Base-by-base conservation (phyloP, 2,797 vertebrate species). In the Helicolenus hilgendorfi region DNA sequence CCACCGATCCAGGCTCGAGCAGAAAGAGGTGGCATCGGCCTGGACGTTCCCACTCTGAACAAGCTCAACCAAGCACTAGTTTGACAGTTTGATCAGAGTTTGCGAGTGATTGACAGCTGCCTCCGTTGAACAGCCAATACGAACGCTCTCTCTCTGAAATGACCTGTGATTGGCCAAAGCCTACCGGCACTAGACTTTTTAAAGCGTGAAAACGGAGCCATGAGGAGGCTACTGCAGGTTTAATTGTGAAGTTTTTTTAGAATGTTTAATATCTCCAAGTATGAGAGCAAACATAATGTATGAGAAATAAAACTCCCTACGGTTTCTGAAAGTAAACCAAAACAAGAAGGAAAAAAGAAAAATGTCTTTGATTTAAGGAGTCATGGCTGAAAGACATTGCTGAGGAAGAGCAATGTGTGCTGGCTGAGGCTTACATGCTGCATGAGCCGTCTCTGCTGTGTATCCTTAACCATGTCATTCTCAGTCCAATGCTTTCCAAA, bases 401-500 rank as follows among this genome's bases (percentile, higher is more conserved):
- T 83, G 36, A 55, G 56, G 31, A 60, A 36, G 41, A 72, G 7
- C 31, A 3, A 18, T 56, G 13, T 27, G n/a, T 7, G 73, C 78
- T 81, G 80, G 62, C 24, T 11, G 24, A 77, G 56, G 22, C 13
- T 35, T 11, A 9, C 15, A 45, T 26, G 11, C 29, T 67, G 38
- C 5, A n/a, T 24, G 26, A 72, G 5, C 18, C 53, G 31, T 56
- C 29, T 53, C 72, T 76, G 38, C 36, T 77, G n/a, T 35, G 33
- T 58, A 27, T 13, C 24, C 7, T 26, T 13, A 41, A 22, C 49
- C n/a, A 9, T 60, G 5, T 72, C 58, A 29, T 10, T 6, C 68
- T 65, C 62, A 56, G 49, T 14, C 5, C n/a, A 20, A 64, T 36
- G 20, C 69, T 63, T 72, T 83, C 70, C 76, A 78, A 58, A 73